Evolutionary conservation across 2,113 vertebrate species (phyloP).

Genomic region (Lucifuga dentata): DNA sequence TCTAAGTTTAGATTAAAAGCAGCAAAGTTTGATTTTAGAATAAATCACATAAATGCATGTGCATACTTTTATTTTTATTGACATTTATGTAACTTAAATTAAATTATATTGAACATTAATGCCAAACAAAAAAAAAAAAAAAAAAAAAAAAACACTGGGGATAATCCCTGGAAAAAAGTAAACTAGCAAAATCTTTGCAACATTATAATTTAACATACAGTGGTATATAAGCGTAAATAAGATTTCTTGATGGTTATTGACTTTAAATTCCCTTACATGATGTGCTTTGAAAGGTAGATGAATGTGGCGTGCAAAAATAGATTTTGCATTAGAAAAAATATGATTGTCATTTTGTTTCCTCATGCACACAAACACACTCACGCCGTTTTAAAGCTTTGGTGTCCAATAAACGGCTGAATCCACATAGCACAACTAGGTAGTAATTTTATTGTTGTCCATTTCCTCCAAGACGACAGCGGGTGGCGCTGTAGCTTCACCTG

Average conservation of each 20-base stretch:
- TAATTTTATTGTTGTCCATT: constrained; percentile 25
- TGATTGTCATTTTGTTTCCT: constrained; percentile 71
- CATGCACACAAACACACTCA: constrained; percentile 18
- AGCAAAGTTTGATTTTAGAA: neutral
- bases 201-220: constrained; percentile 44
- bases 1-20: too few species aligned
- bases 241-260: constrained; percentile 28
- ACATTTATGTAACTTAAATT: constrained; percentile 58
- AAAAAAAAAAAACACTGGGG: constrained; percentile 58
- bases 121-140: constrained; percentile 61
- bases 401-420: constrained; percentile 28
- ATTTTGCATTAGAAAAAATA: constrained; percentile 76
- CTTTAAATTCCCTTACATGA: constrained; percentile 63
- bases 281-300: constrained; percentile 67
- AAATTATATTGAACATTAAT: constrained; percentile 66
- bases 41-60: neutral
- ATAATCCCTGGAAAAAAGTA: constrained; percentile 12
- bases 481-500: constrained; percentile 4
- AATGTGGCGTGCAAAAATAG: constrained; percentile 81
- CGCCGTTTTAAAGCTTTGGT: constrained; percentile 63
- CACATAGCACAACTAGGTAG: constrained; percentile 52
- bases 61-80: constrained; percentile 24
- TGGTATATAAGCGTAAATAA: constrained; percentile 20
- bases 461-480: constrained; percentile 3
- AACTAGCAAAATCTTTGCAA: constrained; percentile 43